Evolutionary conservation across 2,888 invertebrate species (phyloP), one percentile per base, ranked within the genome.

Genomic region (Melangyna quadrimaculata): DNA sequence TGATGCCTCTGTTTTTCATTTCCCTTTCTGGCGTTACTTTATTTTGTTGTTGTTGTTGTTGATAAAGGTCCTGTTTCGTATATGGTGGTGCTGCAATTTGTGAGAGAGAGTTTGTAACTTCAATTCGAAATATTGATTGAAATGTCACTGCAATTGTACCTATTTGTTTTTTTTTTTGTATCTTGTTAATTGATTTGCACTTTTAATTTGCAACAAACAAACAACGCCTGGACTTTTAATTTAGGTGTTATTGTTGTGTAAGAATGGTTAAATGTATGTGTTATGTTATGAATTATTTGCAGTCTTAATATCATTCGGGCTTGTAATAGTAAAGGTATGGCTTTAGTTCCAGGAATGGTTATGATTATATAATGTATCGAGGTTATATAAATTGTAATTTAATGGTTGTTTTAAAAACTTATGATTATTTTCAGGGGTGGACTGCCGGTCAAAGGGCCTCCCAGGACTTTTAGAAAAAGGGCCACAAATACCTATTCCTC

Each of bases 121-220:
- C 74, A 53, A 59, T 65, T 55, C 70, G 69, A 61, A 9, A 24
- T 24, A 70, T 75, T 79, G 87, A 79, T 87, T 86, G 80, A 80
- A 86, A 80, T 86, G 86, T 77, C 80, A 86, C 73, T 80, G 40
- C 80, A 80, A 73, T 70, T 73, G 72, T 35, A 32, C n/a, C n/a
- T n/a, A n/a, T n/a, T n/a, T n/a, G n/a, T n/a, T n/a, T n/a, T n/a
- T n/a, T n/a, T 72, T 80, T 75, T 72, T 37, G 14, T 40, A 5
- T 63, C 43, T 63, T 43, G 80, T 86, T 80, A 80, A 86, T 86
- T 80, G 77, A 86, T 77, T 86, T 77, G 69, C 55, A 43, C 61
- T 73, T 80, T 80, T 80, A 80, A 86, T 86, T 77, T 78, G 61
- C 12, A 37, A 61, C 32, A 57, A 78, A 55, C 2, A 40, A 19